Evolutionary conservation across 2,797 vertebrate genomes (phyloP).

Genomic region (Gephyroberyx darwinii): DNA sequence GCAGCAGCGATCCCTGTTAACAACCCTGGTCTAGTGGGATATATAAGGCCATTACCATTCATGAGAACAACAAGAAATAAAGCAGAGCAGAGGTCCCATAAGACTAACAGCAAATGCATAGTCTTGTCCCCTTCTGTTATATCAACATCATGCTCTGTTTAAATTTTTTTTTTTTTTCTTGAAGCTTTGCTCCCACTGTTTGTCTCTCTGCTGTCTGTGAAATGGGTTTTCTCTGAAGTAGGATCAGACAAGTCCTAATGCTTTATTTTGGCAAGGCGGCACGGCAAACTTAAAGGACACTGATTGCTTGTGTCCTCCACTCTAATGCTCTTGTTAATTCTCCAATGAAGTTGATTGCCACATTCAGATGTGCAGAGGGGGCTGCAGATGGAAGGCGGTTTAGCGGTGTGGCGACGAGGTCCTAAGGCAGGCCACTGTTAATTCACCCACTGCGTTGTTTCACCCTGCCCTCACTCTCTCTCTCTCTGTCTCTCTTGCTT

Average conservation of each 20-base stretch:
- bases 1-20: conserved; percentile 51
- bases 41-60: conserved; percentile 69
- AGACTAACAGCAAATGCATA: conserved; percentile 61
- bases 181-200: conserved; percentile 43
- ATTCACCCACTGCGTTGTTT: conserved; percentile 57
- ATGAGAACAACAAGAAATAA: conserved; percentile 58
- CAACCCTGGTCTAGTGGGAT: conserved; percentile 54
- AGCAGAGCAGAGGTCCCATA: conserved; percentile 48
- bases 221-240: conserved; percentile 57
- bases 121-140: conserved; percentile 62
- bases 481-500: conserved; percentile 9
- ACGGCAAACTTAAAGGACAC: conserved; percentile 66
- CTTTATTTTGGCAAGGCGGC: conserved; percentile 68
- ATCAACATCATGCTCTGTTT: conserved; percentile 59
- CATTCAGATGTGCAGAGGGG: conserved; percentile 65
- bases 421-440: conserved; percentile 47
- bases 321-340: conserved; percentile 81
- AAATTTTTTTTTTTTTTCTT: conserved; percentile 35
- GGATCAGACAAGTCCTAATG: conserved; percentile 66
- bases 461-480: conserved; percentile 31
- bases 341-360: conserved; percentile 67
- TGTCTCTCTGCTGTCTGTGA: conserved; percentile 40
- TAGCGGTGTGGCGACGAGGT: conserved; percentile 35
- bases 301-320: conserved; percentile 81
- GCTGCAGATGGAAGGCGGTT: conserved; percentile 47